These are phyloP conservation scores for Heterocephalus glaber DNA, from an alignment of 2,113 vertebrate genomes.

Conservation along the genomic window DNA sequence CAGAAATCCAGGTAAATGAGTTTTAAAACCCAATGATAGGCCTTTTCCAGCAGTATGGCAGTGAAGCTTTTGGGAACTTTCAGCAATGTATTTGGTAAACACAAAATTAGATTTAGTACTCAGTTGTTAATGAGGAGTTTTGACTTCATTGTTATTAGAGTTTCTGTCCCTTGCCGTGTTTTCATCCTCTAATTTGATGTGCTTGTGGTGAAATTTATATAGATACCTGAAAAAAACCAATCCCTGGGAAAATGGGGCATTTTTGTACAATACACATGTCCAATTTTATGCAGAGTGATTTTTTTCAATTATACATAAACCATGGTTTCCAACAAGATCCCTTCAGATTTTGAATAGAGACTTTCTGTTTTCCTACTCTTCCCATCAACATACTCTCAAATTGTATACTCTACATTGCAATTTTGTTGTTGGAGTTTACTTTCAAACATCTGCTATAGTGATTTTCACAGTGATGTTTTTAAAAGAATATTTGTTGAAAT, in stretches of 20 bases:
- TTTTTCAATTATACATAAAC: constrained; percentile 64
- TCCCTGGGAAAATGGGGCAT: constrained; percentile 32
- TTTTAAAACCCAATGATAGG: not conserved
- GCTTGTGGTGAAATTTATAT: constrained; percentile 43
- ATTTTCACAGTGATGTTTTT: constrained; percentile 70
- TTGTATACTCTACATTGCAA: constrained; percentile 22
- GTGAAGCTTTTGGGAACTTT: not conserved
- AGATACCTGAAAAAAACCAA: constrained; percentile 23
- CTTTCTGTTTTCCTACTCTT: constrained; percentile 52
- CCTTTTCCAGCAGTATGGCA: not conserved
- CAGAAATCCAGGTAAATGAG: not conserved
- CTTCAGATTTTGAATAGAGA: constrained; percentile 71
- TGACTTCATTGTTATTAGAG: constrained; percentile 16
- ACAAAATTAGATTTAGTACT: constrained; percentile 40
- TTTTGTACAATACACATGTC: constrained; percentile 57
- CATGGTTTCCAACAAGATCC: constrained; percentile 43
- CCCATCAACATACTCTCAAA: constrained; percentile 51
- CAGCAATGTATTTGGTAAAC: constrained; percentile 47
- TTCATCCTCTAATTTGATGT: constrained; percentile 52
- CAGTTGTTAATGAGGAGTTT: constrained; percentile 66
- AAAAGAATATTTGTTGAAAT: constrained; percentile 45
- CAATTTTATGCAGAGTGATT: constrained; percentile 65
- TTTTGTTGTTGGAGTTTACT: constrained; percentile 53
- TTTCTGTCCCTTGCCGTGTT: not conserved
- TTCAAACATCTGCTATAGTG: constrained; percentile 57